Percentiles rank a stretch among this genome's conserved stretches.
Conservation (phyloP, 2,797 vertebrate genomes). For the Enteromius radiatus region DNA sequence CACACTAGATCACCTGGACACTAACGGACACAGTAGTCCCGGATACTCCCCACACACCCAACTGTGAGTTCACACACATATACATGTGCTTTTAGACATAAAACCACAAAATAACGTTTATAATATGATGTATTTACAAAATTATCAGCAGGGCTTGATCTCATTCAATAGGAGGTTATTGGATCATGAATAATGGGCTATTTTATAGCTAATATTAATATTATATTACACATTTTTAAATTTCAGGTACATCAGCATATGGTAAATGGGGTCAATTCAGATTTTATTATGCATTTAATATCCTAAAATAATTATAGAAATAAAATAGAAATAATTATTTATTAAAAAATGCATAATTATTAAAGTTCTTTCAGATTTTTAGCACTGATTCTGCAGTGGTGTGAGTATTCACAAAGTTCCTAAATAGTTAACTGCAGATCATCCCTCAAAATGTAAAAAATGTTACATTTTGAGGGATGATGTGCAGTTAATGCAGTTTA, state of each 20-base stretch:
- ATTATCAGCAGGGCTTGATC: background rate
- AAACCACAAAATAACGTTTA: background rate
- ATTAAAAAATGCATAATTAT: background rate
- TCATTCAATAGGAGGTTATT: background rate
- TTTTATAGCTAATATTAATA: background rate
- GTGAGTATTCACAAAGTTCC: background rate
- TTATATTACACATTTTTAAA: background rate
- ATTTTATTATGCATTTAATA: background rate
- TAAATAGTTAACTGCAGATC: too few relatives aligned
- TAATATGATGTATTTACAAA: background rate
- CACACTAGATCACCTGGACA: slow-evolving; percentile 95
- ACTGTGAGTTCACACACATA: slow-evolving; percentile 85
- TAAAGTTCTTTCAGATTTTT: background rate
- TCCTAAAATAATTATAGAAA: background rate
- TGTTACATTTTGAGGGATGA: background rate
- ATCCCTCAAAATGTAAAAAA: too few relatives aligned
- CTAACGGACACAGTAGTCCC: slow-evolving; percentile 96
- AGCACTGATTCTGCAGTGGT: background rate
- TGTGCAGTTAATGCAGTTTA: background rate
- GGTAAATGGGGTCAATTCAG: background rate
- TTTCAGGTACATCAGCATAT: background rate
- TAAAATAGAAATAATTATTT: background rate
- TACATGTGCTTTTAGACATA: background rate
- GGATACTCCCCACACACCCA: slow-evolving; percentile 95
- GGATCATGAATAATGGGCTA: background rate